Evolutionary conservation across 2,797 vertebrate genomes (phyloP).

Genomic region (Sphaeramia orbicularis): DNA sequence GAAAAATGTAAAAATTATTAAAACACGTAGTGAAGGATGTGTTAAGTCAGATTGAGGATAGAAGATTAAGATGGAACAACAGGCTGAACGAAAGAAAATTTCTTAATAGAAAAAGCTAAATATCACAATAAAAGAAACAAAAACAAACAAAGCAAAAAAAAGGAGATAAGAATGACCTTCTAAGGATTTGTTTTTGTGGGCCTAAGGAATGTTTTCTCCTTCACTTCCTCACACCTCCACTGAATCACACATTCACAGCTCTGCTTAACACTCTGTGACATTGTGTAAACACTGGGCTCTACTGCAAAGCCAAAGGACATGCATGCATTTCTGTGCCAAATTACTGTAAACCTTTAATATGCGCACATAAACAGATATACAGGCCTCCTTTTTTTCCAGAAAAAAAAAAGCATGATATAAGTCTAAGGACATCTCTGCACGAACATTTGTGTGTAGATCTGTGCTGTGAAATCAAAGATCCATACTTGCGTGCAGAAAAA

Average conservation of each 20-base stretch:
- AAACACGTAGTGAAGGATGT: background rate
- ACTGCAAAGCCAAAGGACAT: conserved; percentile 69
- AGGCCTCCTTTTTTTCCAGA: conserved; percentile 15
- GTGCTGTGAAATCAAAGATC: conserved; percentile 49
- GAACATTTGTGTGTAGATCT: conserved; percentile 25
- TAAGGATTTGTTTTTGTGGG: conserved; percentile 48
- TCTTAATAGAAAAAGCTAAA: background rate
- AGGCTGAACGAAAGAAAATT: background rate
- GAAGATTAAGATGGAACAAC: background rate
- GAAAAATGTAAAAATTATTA: conserved; percentile 26
- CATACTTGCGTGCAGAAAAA: conserved; percentile 40
- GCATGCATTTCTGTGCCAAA: conserved; percentile 58
- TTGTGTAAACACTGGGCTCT: conserved; percentile 71
- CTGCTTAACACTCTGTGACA: conserved; percentile 71
- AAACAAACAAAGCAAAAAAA: background rate
- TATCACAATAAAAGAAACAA: conserved; percentile 24
- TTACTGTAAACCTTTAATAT: conserved; percentile 55
- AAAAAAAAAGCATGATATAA: conserved; percentile 19
- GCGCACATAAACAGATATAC: conserved; percentile 58
- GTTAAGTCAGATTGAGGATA: background rate
- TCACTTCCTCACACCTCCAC: conserved; percentile 66
- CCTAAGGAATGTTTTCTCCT: conserved; percentile 61
- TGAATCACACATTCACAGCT: conserved; percentile 81
- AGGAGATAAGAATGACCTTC: conserved; percentile 48
- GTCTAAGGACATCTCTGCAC: conserved; percentile 33